Evolutionary conservation across 2,888 invertebrate genomes (phyloP).

Genomic region (Corythucha ciliata): DNA sequence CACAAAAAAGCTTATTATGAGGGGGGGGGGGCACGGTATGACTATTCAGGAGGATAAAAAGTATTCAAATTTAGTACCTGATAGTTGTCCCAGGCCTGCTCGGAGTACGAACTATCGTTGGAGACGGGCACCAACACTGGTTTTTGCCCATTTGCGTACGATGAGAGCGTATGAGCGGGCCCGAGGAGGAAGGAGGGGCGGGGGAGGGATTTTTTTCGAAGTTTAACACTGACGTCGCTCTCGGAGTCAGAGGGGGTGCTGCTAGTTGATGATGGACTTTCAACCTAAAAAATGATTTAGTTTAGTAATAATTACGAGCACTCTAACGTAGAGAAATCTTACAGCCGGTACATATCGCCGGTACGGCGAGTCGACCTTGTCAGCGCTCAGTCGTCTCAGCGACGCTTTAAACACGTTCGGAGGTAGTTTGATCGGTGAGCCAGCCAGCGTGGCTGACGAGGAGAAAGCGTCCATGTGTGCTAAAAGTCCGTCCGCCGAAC

Average conservation of each 20-base stretch:
- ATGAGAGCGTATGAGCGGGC: conserved; percentile 31
- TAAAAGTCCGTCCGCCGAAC: conserved; percentile 47
- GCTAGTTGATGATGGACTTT: conserved; percentile 25
- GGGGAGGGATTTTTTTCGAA: conserved; percentile 28
- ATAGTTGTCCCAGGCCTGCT: conserved; percentile 92
- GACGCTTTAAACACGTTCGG: conserved; percentile 22
- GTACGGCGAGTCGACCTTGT: conserved; percentile 43
- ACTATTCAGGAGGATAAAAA: no score
- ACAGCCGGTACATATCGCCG: conserved; percentile 25
- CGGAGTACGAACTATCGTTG: conserved; percentile 69
- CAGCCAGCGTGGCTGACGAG: no score
- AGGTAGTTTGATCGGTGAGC: conserved; percentile 23
- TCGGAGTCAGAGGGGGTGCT: conserved; percentile 23
- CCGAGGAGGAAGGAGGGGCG: conserved; percentile 38
- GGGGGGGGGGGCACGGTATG: no score
- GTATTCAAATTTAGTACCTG: no score
- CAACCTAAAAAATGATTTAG: conserved; percentile 18
- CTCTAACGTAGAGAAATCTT: no score
- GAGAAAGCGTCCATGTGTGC: conserved; percentile 36
- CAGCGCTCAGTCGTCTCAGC: conserved; percentile 47
- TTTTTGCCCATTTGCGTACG: conserved; percentile 28
- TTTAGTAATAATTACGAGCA: background rate
- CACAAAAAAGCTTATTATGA: no score
- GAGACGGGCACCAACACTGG: conserved; percentile 30
- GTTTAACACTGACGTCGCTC: conserved; percentile 29